Conservation (phyloP, 2,888 invertebrate species). For the Seira sanloemensis region DNA sequence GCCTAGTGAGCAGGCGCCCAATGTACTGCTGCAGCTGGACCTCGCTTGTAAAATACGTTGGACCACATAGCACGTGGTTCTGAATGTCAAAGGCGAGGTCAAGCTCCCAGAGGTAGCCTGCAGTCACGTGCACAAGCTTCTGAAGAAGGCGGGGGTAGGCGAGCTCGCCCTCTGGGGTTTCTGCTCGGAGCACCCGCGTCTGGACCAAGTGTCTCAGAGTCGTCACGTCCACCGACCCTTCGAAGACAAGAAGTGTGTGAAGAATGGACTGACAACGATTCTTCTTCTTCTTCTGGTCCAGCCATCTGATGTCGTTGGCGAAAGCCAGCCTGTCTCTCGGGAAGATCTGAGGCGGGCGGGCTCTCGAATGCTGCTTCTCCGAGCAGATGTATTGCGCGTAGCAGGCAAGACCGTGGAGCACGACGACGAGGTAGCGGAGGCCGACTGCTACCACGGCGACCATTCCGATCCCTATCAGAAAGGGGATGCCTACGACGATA, state of each 20-base stretch:
- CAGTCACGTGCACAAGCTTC: constrained; percentile 75
- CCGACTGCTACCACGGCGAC: constrained; percentile 75
- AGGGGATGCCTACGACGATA: constrained; percentile 77
- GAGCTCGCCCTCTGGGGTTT: constrained; percentile 75
- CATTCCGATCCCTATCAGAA: constrained; percentile 74
- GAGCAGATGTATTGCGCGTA: constrained; percentile 74
- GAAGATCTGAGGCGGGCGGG: constrained; percentile 67
- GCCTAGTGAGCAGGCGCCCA: constrained; percentile 76
- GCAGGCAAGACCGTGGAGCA: constrained; percentile 74
- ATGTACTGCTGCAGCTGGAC: constrained; percentile 77
- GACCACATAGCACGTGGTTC: constrained; percentile 77
- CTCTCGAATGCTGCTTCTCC: constrained; percentile 65
- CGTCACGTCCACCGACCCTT: constrained; percentile 76
- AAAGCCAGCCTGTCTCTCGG: constrained; percentile 74
- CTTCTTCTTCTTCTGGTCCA: constrained; percentile 75
- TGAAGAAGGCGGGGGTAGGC: constrained; percentile 78
- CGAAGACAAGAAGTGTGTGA: constrained; percentile 78
- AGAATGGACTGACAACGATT: constrained; percentile 75
- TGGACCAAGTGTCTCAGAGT: constrained; percentile 77
- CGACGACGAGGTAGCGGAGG: constrained; percentile 74
- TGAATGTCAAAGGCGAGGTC: constrained; percentile 77
- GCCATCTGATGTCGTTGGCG: constrained; percentile 77
- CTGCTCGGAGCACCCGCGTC: constrained; percentile 76
- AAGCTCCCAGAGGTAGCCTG: constrained; percentile 78
- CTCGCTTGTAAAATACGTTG: constrained; percentile 74